phyloP scores from a whole-genome alignment of 2,888 invertebrate genomes.

The Eristalinus sepulchralis region DNA sequence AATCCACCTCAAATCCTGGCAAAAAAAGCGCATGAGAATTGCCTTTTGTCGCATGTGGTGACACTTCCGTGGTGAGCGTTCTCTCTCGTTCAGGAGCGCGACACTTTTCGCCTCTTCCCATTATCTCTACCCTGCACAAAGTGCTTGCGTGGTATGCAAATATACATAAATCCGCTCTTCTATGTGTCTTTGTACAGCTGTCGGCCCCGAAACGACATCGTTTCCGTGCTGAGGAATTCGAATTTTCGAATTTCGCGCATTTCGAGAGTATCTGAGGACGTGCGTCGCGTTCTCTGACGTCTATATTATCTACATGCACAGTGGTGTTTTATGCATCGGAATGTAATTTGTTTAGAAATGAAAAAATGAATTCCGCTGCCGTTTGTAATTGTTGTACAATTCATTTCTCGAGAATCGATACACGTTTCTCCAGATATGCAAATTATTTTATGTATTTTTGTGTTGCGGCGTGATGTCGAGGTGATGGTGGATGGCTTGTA shows the following conservation, averaged over 20 bases:
- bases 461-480: not conserved
- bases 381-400: slow-evolving; percentile 27
- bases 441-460: slow-evolving; percentile 1
- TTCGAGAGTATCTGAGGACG: slow-evolving; percentile 25
- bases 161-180: not conserved
- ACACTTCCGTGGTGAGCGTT: not conserved
- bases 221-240: slow-evolving; percentile 32
- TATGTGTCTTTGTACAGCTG: slow-evolving; percentile 1
- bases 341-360: slow-evolving; percentile 34
- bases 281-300: slow-evolving; percentile 6
- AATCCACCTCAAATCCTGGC: not conserved
- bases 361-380: not conserved
- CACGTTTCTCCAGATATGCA: slow-evolving; percentile 38
- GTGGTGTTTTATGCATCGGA: slow-evolving; percentile 46
- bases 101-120: not conserved
- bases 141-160: not conserved
- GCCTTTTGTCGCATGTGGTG: slow-evolving; percentile 1
- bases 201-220: not conserved
- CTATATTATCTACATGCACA: not conserved
- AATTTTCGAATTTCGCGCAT: slow-evolving; percentile 33
- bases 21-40: not conserved
- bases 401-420: slow-evolving; percentile 36
- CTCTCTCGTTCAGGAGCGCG: not conserved
- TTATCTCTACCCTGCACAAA: slow-evolving; percentile 5
- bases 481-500: not conserved